Evolutionary conservation across 2,888 invertebrate genomes (phyloP).

Genomic region (Myathropa florea): DNA sequence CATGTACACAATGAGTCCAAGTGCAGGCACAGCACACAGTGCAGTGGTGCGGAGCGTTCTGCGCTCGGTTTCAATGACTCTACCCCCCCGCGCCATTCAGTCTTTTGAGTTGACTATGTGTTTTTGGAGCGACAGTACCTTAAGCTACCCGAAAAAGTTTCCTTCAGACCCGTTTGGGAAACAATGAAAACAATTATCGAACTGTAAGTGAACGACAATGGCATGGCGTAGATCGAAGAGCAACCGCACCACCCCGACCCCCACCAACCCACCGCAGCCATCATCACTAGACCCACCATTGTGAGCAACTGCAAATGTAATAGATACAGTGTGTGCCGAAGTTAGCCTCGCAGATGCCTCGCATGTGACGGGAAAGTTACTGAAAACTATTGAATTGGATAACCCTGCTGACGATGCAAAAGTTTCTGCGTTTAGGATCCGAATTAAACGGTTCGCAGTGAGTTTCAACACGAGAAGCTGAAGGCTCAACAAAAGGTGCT

Average conservation of each 20-base stretch:
- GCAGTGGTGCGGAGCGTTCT: conserved; percentile 1
- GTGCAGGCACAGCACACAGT: conserved; percentile 5
- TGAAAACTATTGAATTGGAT: neutral
- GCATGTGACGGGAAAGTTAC: neutral
- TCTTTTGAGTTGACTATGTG: neutral
- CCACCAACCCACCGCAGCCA: too few species aligned
- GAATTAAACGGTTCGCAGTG: neutral
- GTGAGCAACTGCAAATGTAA: neutral
- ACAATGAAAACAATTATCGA: conserved; percentile 55
- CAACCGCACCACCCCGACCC: neutral
- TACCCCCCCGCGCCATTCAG: neutral
- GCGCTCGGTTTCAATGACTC: conserved; percentile 23
- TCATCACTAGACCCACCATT: neutral
- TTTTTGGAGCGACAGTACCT: conserved; percentile 13
- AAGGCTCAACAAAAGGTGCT: neutral
- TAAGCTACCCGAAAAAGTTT: conserved; percentile 30
- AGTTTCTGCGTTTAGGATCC: neutral
- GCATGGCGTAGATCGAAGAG: neutral
- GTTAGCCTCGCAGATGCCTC: neutral
- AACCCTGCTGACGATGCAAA: neutral
- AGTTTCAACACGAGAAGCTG: neutral
- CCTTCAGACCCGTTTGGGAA: neutral
- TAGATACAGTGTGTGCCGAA: neutral
- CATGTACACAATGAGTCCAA: conserved; percentile 52
- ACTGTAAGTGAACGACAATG: conserved; percentile 13